phyloP scores from a whole-genome alignment of 2,797 vertebrate genomes.

The Hipposideros larvatus region DNA sequence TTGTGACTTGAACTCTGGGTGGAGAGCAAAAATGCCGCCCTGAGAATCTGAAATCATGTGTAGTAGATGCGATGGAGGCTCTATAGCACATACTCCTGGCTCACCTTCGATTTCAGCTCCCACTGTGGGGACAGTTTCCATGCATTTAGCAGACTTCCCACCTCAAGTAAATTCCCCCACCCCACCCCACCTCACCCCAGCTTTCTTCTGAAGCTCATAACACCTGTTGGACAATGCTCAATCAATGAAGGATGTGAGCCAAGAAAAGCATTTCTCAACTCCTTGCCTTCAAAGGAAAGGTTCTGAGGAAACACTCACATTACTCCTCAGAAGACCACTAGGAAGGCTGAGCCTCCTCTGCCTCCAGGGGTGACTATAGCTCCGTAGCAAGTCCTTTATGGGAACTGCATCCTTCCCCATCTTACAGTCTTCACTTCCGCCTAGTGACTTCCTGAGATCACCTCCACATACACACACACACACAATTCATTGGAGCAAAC shows the following conservation, averaged over 20 bases:
- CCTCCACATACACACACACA: not conserved
- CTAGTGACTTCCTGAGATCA: not conserved
- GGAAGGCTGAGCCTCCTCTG: not conserved
- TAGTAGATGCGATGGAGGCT: not conserved
- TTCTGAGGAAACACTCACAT: not conserved
- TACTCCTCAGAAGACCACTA: not conserved
- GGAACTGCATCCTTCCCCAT: not conserved
- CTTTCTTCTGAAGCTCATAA: not conserved
- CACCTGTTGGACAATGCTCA: not conserved
- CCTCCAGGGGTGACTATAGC: not conserved
- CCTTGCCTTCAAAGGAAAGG: not conserved
- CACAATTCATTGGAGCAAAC: not conserved
- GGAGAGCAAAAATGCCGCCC: not conserved
- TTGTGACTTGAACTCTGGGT: not conserved
- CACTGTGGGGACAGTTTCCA: not conserved
- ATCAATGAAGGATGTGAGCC: not conserved
- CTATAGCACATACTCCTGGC: not conserved
- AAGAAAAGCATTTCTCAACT: not conserved
- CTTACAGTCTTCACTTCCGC: not conserved
- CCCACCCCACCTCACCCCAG: fast-evolving
- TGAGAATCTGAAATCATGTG: not conserved
- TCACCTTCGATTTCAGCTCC: not conserved
- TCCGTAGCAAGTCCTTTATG: not conserved
- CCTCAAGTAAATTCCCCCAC: not conserved
- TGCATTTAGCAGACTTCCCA: not conserved